These are phyloP conservation scores for Aphelenchoides fujianensis DNA, from an alignment of 1,140 invertebrate genomes.

Conservation along the genomic window DNA sequence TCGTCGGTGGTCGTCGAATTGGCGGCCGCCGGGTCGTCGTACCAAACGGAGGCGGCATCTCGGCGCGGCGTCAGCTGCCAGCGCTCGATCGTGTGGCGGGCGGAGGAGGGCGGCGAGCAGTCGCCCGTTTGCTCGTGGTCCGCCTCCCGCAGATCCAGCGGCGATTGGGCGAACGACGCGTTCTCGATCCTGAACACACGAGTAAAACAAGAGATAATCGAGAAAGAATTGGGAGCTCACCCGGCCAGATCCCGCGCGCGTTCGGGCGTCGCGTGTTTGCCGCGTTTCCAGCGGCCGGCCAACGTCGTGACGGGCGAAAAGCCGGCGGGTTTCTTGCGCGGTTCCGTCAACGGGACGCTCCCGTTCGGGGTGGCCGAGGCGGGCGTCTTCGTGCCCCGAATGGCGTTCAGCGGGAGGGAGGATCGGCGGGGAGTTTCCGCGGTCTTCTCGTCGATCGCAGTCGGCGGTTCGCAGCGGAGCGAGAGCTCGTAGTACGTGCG, in stretches of 20 bases:
- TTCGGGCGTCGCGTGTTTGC: neutral
- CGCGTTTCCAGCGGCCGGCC: neutral
- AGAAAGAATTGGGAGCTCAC: too few species aligned
- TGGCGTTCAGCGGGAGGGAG: neutral
- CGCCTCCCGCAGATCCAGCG: neutral
- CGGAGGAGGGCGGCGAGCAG: neutral
- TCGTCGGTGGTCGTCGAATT: neutral
- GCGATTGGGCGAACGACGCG: neutral
- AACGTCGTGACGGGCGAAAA: neutral
- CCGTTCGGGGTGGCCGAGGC: neutral
- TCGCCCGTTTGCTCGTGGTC: neutral
- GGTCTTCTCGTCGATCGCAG: neutral
- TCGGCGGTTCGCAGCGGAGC: neutral
- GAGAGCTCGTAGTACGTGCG: neutral
- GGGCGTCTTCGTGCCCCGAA: neutral
- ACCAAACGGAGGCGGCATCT: neutral
- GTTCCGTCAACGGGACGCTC: neutral
- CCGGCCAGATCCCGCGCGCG: too few species aligned
- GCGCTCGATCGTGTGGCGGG: neutral
- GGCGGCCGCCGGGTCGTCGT: neutral
- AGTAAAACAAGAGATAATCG: too few species aligned
- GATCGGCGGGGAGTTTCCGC: neutral
- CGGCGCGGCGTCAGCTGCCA: neutral
- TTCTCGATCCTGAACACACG: too few species aligned
- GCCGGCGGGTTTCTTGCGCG: neutral